These are phyloP conservation scores for Sula dactylatra DNA, from an alignment of 2,113 vertebrate genomes.

Conservation along the genomic window DNA sequence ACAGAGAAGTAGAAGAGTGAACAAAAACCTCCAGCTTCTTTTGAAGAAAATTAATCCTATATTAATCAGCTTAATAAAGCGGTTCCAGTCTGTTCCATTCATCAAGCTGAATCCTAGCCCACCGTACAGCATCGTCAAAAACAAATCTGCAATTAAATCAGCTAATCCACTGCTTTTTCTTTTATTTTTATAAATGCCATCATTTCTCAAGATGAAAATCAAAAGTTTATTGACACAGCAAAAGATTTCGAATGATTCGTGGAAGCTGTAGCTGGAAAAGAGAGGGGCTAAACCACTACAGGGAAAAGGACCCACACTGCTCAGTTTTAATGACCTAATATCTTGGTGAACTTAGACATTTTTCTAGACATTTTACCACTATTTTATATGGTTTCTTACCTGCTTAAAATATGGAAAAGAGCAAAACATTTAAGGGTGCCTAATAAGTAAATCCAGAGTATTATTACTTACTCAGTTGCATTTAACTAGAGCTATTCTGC, in stretches of 20 bases:
- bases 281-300: neutral
- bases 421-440: neutral
- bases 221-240: neutral
- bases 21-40: neutral
- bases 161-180: neutral
- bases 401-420: neutral
- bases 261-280: neutral
- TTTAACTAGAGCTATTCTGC: neutral
- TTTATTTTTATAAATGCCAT: neutral
- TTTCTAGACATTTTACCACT: neutral
- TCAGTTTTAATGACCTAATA: neutral
- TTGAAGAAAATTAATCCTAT: neutral
- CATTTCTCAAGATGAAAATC: neutral
- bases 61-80: conserved; percentile 5
- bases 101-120: neutral
- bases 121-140: neutral
- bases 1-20: neutral
- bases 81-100: neutral
- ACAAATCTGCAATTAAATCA: neutral
- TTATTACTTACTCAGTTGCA: neutral
- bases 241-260: neutral
- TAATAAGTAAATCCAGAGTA: neutral
- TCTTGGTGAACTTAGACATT: neutral
- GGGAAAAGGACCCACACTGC: neutral
- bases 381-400: neutral